These are phyloP conservation scores for Theocolax elegans DNA, from an alignment of 1,140 invertebrate genomes.

Conservation along the genomic window DNA sequence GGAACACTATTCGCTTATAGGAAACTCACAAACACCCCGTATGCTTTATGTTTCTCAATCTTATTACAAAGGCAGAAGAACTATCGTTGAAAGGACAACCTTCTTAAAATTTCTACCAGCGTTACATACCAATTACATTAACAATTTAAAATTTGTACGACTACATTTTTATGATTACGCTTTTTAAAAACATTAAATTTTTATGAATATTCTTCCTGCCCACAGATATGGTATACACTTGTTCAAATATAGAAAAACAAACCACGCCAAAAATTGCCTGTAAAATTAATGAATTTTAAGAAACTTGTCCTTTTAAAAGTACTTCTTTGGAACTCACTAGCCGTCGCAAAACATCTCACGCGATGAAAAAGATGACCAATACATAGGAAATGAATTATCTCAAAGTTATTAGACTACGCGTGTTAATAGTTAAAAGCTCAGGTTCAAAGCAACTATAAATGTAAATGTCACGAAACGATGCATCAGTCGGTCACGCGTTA, in stretches of 20 bases:
- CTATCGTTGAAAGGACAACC: conserved; percentile 37
- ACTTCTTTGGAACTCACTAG: conserved; percentile 52
- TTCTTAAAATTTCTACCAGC: conserved; percentile 21
- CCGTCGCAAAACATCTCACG: conserved; percentile 37
- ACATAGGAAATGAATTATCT: conserved; percentile 33
- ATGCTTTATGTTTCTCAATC: conserved; percentile 13
- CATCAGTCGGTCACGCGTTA: conserved; percentile 17
- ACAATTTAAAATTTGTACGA: no score
- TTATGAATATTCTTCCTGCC: no score
- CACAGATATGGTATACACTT: no score
- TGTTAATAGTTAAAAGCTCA: conserved; percentile 34
- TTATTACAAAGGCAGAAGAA: conserved; percentile 42
- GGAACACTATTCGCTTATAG: conserved; percentile 13
- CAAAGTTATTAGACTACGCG: conserved; percentile 7
- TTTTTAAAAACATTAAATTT: no score
- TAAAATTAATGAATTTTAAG: no score
- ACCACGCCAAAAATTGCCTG: no score
- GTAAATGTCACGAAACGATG: no score
- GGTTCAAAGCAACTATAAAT: conserved; percentile 29
- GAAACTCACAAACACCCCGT: conserved; percentile 22
- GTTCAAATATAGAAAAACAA: no score
- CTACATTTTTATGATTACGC: no score
- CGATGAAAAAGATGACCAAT: conserved; percentile 12
- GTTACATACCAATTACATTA: no score
- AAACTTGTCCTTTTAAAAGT: conserved; percentile 40